Conservation (phyloP, 2,113 vertebrate genomes). For the Ramphastos sulfuratus region DNA sequence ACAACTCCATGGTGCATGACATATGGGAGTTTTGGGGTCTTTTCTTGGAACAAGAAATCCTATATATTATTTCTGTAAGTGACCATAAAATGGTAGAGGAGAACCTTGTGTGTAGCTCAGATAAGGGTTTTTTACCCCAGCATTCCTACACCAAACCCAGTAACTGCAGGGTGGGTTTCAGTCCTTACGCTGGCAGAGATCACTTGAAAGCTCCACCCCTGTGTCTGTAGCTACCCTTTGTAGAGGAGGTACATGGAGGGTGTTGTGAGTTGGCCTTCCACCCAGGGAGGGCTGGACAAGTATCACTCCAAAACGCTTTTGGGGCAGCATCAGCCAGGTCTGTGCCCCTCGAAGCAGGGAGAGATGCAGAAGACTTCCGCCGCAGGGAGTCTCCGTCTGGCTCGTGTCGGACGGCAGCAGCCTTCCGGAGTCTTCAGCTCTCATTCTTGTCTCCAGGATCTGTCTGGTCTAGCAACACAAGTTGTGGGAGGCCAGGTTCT, state of each 20-base stretch:
- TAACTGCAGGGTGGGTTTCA: not conserved
- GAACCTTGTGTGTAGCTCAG: not conserved
- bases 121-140: not conserved
- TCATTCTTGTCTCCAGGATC: not conserved
- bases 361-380: not conserved
- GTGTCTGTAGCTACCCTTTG: not conserved
- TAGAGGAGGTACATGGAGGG: not conserved
- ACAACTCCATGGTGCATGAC: not conserved
- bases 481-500: not conserved
- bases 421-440: not conserved
- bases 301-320: not conserved
- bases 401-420: not conserved
- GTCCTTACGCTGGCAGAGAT: not conserved
- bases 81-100: not conserved
- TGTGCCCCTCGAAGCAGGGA: not conserved
- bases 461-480: conserved; percentile 7
- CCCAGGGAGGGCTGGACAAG: not conserved
- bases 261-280: not conserved
- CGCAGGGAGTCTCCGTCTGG: not conserved
- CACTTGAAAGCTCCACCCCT: not conserved
- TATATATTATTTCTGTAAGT: not conserved
- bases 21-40: too few species aligned
- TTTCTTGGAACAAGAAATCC: not conserved
- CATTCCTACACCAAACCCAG: not conserved
- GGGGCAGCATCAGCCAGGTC: not conserved